Evolutionary conservation across 1,140 invertebrate genomes (phyloP).

Genomic region (Asbolus verrucosus): DNA sequence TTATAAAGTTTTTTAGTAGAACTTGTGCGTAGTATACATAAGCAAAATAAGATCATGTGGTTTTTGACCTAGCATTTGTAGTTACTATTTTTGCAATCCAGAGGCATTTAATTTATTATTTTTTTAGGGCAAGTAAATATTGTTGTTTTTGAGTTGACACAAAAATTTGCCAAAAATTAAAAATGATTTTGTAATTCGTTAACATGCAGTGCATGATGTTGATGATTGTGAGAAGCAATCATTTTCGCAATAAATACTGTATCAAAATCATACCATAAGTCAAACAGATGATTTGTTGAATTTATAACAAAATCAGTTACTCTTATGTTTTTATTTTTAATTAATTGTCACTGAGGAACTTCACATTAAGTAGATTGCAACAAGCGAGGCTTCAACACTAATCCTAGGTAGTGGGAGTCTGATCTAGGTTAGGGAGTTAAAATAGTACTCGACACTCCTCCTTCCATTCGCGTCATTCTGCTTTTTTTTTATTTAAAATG

Average conservation of each 20-base stretch:
- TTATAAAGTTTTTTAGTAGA: background rate
- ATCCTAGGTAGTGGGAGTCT: conserved; percentile 26
- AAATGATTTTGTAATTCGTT: too few relatives aligned
- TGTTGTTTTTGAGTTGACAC: background rate
- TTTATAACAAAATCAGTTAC: background rate
- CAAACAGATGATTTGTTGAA: too few relatives aligned
- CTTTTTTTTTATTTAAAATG: conserved; percentile 19
- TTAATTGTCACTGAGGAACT: conserved; percentile 20
- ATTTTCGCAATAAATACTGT: background rate
- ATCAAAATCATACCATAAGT: conserved; percentile 22
- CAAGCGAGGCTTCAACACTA: conserved; percentile 20
- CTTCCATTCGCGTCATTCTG: conserved; percentile 26
- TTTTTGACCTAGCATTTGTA: background rate
- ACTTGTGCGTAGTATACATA: background rate
- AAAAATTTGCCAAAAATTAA: background rate
- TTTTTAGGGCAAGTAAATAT: background rate
- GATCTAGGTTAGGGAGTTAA: conserved; percentile 45
- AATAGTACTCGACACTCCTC: conserved; percentile 36
- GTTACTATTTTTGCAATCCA: conserved; percentile 8
- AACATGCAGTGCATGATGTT: too few relatives aligned
- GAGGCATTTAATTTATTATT: background rate
- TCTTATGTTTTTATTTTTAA: conserved; percentile 2
- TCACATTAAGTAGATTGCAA: conserved; percentile 30
- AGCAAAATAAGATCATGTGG: conserved; percentile 6
- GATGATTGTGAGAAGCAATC: background rate